Evolutionary conservation across 2,113 vertebrate genomes (phyloP), one percentile per base, ranked within the genome.

Genomic region (Pongo pygmaeus): DNA sequence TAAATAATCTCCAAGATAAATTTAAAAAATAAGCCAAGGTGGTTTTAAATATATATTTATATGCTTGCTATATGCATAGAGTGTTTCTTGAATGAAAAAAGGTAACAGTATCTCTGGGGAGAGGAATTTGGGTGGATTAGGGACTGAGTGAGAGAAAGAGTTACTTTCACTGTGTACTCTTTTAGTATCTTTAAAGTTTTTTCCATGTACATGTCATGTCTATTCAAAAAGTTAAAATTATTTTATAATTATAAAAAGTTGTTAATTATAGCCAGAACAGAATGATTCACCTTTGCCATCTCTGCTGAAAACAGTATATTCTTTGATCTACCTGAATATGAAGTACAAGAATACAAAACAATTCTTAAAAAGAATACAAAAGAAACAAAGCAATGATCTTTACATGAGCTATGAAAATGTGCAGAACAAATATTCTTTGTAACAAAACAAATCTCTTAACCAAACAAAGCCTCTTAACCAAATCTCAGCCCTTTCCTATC

Each of bases 361-460:
- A 72, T 72, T 48, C 61, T 64, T 64, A 64, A 64, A 64, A 64
- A 64, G 61, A 92, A 88, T 59, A 27, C 35, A 79, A 48, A 40
- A 80, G 27, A 64, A 61, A 72, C n/a, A 72, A 74, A 74, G 77
- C 78, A 90, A 61, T 50, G 50, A 89, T 72, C 46, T 95, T 95
- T 52, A 64, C 10, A 84, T 12, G 25, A 77, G 94, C 20, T 59
- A 77, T 14, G 7, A 83, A 91, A 83, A 70, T 50, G 18, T 87
- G 35, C n/a, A 40, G n/a, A 91, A 83, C 46, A 94, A 87, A 85
- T 7, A 6, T 72, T 72, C 61, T 85, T 85, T 18, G 35, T 20
- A 91, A 86, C 67, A 96, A 92, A 95, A 89, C 13, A 72, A 93
- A 93, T 20, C 43, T 80, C 61, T 59, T 93, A 61, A 61, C 13